Evolutionary conservation across 2,888 invertebrate genomes (phyloP).

Genomic region (Oligia fasciuncula): DNA sequence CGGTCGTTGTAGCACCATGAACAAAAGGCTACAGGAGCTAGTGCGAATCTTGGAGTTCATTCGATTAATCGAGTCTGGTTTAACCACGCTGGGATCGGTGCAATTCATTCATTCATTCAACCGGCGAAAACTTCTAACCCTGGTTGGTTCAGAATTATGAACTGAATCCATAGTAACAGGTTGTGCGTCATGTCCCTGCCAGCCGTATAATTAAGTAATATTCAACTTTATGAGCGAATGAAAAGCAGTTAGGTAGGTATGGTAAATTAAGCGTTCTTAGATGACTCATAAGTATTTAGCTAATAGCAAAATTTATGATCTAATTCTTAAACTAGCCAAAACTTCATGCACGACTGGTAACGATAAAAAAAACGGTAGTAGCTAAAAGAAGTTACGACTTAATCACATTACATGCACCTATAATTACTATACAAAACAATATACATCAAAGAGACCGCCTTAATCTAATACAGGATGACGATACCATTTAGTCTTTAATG

Average conservation of each 20-base stretch:
- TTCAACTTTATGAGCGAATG: neutral
- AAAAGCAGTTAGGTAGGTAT: neutral
- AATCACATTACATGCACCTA: slow-evolving; percentile 43
- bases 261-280: neutral
- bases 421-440: slow-evolving; percentile 35
- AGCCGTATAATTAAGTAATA: neutral
- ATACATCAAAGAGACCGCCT: slow-evolving; percentile 56
- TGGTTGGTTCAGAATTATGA: neutral
- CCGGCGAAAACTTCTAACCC: neutral
- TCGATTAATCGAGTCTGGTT: too few species aligned
- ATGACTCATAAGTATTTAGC: slow-evolving; percentile 1
- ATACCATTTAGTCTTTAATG: slow-evolving; percentile 45
- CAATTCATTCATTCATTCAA: neutral
- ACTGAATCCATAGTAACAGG: neutral
- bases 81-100: too few species aligned
- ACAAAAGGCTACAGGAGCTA: too few species aligned
- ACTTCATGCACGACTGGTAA: slow-evolving; percentile 5
- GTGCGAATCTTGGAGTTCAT: too few species aligned
- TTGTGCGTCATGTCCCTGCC: neutral
- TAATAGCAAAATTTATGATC: slow-evolving; percentile 33
- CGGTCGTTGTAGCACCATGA: too few species aligned
- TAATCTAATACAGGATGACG: slow-evolving; percentile 52
- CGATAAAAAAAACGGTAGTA: slow-evolving; percentile 28
- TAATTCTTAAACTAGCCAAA: slow-evolving; percentile 35
- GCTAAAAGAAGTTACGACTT: slow-evolving; percentile 25